These are phyloP conservation scores for Dorcus hopei DNA, from an alignment of 2,888 invertebrate species.

Conservation along the genomic window DNA sequence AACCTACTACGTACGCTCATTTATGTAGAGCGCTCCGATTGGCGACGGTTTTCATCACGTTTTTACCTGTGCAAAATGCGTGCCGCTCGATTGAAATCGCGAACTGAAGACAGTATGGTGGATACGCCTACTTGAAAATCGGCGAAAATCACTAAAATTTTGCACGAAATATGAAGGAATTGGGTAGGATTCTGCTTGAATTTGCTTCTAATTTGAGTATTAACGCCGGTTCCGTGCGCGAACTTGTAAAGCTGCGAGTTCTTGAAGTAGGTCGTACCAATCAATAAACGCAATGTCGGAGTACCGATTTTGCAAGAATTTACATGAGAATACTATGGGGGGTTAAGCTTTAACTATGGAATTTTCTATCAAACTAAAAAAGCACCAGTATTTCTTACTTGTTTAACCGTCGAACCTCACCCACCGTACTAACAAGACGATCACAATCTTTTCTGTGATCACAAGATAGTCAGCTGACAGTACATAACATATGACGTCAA, in stretches of 20 bases:
- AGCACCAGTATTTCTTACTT: conserved; percentile 33
- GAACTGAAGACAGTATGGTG: conserved; percentile 20
- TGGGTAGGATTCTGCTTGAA: too few relatives aligned
- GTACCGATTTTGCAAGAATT: neutral
- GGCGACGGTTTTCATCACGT: conserved; percentile 2
- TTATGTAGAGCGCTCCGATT: conserved; percentile 23
- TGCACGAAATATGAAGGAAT: too few relatives aligned
- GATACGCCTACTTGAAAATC: conserved; percentile 34
- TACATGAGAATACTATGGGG: neutral
- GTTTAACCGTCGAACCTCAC: conserved; percentile 32
- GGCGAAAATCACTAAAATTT: neutral
- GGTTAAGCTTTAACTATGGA: too few relatives aligned
- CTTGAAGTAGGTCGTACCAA: neutral
- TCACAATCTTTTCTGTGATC: conserved; percentile 32
- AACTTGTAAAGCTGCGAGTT: neutral
- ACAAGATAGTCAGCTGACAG: conserved; percentile 48
- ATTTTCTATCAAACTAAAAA: neutral
- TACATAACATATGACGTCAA: conserved; percentile 9
- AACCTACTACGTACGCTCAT: conserved; percentile 27
- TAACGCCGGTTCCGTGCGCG: neutral
- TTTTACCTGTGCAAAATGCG: conserved; percentile 7
- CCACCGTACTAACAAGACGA: conserved; percentile 37
- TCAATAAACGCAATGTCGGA: neutral
- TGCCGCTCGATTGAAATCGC: conserved; percentile 26
- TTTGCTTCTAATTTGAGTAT: too few relatives aligned